Evolutionary conservation across 2,113 vertebrate species (phyloP), one percentile per base, ranked within the genome.

Genomic region (Triplophysa rosa): DNA sequence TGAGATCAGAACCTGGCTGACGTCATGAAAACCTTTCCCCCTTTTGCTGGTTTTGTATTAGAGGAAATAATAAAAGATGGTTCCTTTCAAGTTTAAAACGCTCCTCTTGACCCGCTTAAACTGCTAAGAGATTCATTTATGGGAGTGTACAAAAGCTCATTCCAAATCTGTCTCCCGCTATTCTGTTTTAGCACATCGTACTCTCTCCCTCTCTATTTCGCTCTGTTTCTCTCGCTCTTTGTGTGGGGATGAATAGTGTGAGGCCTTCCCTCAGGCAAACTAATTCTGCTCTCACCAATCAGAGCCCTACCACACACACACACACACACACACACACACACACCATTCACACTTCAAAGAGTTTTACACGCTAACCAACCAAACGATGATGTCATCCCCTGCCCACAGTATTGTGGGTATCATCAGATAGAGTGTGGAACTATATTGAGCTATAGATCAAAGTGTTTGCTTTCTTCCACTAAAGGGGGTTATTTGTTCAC

Each of bases 361-460:
- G 8, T 58, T 78, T 37, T n/a, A 26, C 67, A 47, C 40, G 42
- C 71, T 79, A 65, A 54, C 61, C 45, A 65, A 65, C 77, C 74
- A 68, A 71, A 72, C 76, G 52, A 87, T 88, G 87, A 88, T 87
- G 87, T 88, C 86, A 88, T 87, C 78, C 79, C 58, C 66, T 72
- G 52, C 66, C 70, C 47, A 63, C 70, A 58, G 54, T 74, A 67
- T 71, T 66, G 76, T 21, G 69, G 64, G 52, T 71, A 79, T 79
- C 80, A 77, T 82, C 66, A 82, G 80, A 84, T 47, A n/a, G 52
- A 24, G 47, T 70, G 80, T 76, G 81, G 64, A 37, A 68, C 70
- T 23, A 63, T 74, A 79, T 82, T 76, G 77, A 65, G 69, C 68
- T 82, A 14, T 37, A 65, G 73, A 77, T 77, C 73, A 67, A 82